Percentiles rank a stretch among this genome's conserved stretches.
These are phyloP conservation scores for Eulemur coronatus DNA, from an alignment of 2,797 vertebrate genomes.

Conservation along the genomic window DNA sequence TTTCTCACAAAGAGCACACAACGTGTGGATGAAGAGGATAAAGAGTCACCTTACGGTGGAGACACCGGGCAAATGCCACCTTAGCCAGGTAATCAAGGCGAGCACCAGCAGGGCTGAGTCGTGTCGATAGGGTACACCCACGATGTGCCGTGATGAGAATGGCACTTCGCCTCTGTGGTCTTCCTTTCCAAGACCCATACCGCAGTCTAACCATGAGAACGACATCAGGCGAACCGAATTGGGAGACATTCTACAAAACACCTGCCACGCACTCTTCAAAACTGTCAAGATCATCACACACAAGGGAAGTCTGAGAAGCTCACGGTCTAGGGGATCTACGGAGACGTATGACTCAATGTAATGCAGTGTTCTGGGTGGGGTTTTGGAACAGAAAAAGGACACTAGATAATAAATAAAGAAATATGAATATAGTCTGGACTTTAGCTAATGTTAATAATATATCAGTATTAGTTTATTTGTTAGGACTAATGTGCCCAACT, in stretches of 20 bases:
- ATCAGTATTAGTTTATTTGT: rapidly evolving
- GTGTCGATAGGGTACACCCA: rapidly evolving
- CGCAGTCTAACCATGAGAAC: not conserved
- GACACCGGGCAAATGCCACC: not conserved
- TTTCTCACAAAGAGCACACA: no score
- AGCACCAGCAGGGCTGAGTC: not conserved
- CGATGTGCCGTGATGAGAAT: rapidly evolving
- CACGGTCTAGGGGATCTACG: rapidly evolving
- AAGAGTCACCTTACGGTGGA: not conserved
- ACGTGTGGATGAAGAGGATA: no score
- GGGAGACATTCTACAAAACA: not conserved
- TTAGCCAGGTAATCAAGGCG: not conserved
- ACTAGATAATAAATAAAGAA: not conserved
- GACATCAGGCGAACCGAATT: rapidly evolving
- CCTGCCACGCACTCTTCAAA: not conserved
- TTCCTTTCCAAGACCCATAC: not conserved
- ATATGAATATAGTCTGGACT: not conserved
- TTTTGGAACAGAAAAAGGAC: not conserved
- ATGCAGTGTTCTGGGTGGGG: rapidly evolving
- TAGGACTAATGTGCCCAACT: not conserved
- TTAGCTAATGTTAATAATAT: not conserved
- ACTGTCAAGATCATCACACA: not conserved
- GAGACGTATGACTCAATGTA: rapidly evolving
- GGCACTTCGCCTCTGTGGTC: rapidly evolving
- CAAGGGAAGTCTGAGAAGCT: not conserved